Evolutionary conservation across 2,888 invertebrate species (phyloP), one percentile per base, ranked within the genome.

Genomic region (Miltochrista miniata): DNA sequence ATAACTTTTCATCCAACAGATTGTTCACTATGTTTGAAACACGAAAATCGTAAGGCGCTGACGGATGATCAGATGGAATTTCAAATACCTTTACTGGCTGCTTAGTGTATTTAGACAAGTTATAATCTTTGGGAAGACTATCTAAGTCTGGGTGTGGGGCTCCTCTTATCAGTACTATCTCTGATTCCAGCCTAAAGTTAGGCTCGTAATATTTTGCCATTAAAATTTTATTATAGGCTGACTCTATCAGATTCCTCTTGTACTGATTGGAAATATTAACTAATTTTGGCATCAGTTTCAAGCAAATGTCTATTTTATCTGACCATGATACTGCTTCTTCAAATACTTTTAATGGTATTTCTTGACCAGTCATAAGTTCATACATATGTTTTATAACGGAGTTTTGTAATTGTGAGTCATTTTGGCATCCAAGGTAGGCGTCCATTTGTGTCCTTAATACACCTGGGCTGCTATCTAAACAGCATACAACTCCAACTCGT

Each of bases 401-500:
- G 31, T 73, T 72, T 58, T 79, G 74, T 1, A 83, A 56, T 44
- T 77, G 58, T 11, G 51, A 45, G 12, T 74, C 65, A 4, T 68
- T 62, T 36, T 72, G 35, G 8, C 69, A 56, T 1, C 80, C 79
- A 30, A 80, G 50, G 50, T 76, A 62, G 2, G 73, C 62, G n/a
- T 75, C 60, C 2, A 83, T 48, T 46, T 79, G 81, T 15, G 51
- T 54, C 40, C 57, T 66, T 45, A 81, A 54, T 41, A 68, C 72
- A 54, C 79, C 81, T 13, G 84, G 82, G 55, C 84, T 83, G 56
- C 81, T 78, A 45, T 82, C 81, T 53, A 83, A 64, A 53, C 83
- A 83, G 44, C 68, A 78, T 0, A 83, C 71, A n/a, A 70, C 56
- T 35, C 83, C 83, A 35, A 64, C 50, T 33, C 70, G 64, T 54